A percentile compares a stretch with the other conserved stretches of the same genome.
Conservation (phyloP, 2,113 vertebrate genomes). For the Scomber japonicus region DNA sequence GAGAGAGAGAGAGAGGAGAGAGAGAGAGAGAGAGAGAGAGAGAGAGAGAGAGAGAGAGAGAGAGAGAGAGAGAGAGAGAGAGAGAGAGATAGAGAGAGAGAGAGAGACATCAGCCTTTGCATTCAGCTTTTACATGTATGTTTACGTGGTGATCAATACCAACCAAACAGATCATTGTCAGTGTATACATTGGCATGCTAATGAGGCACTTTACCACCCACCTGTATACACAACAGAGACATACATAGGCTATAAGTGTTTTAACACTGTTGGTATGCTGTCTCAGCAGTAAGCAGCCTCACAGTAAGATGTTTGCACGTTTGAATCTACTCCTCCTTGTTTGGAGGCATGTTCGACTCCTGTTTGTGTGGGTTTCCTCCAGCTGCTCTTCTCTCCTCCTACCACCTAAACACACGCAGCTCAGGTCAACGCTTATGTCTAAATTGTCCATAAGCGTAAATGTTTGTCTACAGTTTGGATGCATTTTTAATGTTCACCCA, state of each 20-base stretch:
- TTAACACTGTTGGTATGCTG: slow-evolving; percentile 16
- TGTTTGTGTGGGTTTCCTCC: slow-evolving; percentile 43
- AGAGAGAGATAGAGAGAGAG: too few species aligned
- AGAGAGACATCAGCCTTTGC: not conserved
- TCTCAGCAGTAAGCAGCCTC: slow-evolving; percentile 41
- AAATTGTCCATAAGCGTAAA: slow-evolving; percentile 26
- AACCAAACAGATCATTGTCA: not conserved
- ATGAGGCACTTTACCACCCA: not conserved
- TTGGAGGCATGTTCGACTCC: slow-evolving; percentile 29
- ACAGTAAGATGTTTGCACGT: slow-evolving; percentile 40
- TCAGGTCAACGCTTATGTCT: slow-evolving; percentile 24
- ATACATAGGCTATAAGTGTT: slow-evolving; percentile 23
- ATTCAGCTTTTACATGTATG: slow-evolving; percentile 10
- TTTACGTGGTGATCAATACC: not conserved
- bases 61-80: too few species aligned
- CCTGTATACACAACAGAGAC: slow-evolving; percentile 11
- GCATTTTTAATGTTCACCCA: not conserved
- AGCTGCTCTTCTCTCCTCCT: slow-evolving; percentile 30
- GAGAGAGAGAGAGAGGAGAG: not conserved
- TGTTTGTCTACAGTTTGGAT: not conserved
- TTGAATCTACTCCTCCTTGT: slow-evolving; percentile 30
- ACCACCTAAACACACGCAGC: slow-evolving; percentile 21
- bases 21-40: too few species aligned
- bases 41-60: too few species aligned
- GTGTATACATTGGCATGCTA: slow-evolving; percentile 15